Evolutionary conservation across 2,113 vertebrate genomes (phyloP).

Genomic region (Hucho hucho): DNA sequence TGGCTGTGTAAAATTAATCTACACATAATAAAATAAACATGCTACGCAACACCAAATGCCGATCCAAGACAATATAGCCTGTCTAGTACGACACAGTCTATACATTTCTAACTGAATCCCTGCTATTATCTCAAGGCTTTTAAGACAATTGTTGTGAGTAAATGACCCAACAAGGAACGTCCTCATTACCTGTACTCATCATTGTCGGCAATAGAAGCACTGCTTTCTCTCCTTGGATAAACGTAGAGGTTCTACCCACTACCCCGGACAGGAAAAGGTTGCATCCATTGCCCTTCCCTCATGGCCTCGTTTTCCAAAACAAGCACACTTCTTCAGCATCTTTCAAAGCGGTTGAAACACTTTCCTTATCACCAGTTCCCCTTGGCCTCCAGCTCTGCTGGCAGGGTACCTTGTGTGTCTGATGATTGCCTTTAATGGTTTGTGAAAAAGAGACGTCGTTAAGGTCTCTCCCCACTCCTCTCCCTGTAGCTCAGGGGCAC

Average conservation of each 20-base stretch:
- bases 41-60: no score
- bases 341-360: constrained; percentile 6
- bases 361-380: neutral
- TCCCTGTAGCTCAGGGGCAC: constrained; percentile 10
- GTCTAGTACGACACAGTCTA: no score
- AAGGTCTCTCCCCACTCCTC: constrained; percentile 11
- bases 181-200: neutral
- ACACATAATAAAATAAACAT: no score
- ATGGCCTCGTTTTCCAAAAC: neutral
- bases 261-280: neutral
- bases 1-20: no score
- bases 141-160: neutral
- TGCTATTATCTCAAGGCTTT: no score
- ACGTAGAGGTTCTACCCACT: neutral
- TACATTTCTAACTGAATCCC: no score
- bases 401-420: constrained; percentile 7
- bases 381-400: constrained; percentile 3
- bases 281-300: neutral
- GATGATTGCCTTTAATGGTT: constrained; percentile 25
- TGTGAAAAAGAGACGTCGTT: constrained; percentile 24
- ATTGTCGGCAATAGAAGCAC: neutral
- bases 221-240: neutral
- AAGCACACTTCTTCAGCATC: constrained; percentile 14
- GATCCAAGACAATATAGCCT: no score
- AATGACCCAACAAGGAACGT: neutral